These are phyloP conservation scores for Albula glossodonta DNA, from an alignment of 2,113 vertebrate species.

Conservation along the genomic window DNA sequence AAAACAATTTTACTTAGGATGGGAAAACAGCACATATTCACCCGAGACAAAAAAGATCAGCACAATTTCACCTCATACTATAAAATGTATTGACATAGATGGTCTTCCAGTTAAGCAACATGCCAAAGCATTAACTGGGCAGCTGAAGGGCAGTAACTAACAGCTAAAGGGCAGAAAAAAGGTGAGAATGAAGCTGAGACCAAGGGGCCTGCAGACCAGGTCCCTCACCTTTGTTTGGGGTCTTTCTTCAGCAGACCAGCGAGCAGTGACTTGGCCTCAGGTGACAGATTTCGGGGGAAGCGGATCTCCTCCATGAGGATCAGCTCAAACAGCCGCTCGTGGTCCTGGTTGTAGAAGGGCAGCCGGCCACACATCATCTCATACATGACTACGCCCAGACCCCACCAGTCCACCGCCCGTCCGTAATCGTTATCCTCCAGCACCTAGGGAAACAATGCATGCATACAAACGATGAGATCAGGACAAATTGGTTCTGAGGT, in stretches of 20 bases:
- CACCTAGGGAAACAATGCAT: slow-evolving; percentile 65
- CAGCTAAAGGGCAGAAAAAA: too few relatives aligned
- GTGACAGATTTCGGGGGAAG: slow-evolving; percentile 85
- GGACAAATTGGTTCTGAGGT: too few relatives aligned
- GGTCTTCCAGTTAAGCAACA: too few relatives aligned
- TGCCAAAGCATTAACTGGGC: too few relatives aligned
- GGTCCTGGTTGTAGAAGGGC: slow-evolving; percentile 92
- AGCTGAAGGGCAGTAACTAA: too few relatives aligned
- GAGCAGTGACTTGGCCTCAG: slow-evolving; percentile 79
- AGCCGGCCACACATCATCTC: slow-evolving; percentile 90
- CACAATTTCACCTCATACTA: too few relatives aligned
- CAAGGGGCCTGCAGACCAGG: not conserved
- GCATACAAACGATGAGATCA: too few relatives aligned
- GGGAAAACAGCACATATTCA: too few relatives aligned
- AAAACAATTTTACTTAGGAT: too few relatives aligned
- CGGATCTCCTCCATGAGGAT: slow-evolving; percentile 94
- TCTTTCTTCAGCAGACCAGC: slow-evolving; percentile 86
- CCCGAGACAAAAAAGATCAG: too few relatives aligned
- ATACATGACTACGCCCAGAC: slow-evolving; percentile 90
- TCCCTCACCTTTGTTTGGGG: slow-evolving; percentile 81
- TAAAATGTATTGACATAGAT: too few relatives aligned
- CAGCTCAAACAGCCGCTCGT: slow-evolving; percentile 89
- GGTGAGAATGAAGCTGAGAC: not conserved
- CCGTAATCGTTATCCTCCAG: slow-evolving; percentile 92
- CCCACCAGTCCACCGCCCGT: slow-evolving; percentile 93